Evolutionary conservation across 92 coral and sea anemone species (phyloP).

Genomic region (Pocillopora meandrina): DNA sequence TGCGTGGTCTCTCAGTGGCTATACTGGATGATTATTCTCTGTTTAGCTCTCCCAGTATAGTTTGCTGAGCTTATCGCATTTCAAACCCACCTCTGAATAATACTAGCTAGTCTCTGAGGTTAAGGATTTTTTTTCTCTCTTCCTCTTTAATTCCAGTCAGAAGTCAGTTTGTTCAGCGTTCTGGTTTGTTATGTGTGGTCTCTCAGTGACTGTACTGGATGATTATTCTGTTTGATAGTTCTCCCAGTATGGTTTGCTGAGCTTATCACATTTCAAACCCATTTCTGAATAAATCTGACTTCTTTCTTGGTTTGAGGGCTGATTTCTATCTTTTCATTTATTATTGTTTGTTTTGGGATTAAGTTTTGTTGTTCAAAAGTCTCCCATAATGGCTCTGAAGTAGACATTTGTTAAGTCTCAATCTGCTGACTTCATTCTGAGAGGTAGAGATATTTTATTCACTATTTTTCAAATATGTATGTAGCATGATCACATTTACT

Average conservation of each 20-base stretch:
- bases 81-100: neutral
- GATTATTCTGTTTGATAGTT: constrained; percentile 14
- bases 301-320: neutral
- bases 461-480: too few relatives aligned
- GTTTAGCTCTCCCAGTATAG: constrained; percentile 13
- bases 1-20: constrained; percentile 34
- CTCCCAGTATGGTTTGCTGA: constrained; percentile 2
- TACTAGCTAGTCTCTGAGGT: neutral
- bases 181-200: constrained; percentile 26
- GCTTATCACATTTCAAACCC: neutral
- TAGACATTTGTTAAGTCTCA: too few relatives aligned
- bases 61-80: constrained; percentile 8
- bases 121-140: neutral
- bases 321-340: neutral
- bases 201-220: constrained; percentile 30
- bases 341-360: too few relatives aligned
- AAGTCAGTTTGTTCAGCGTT: neutral
- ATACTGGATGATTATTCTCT: constrained; percentile 15
- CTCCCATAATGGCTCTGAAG: too few relatives aligned
- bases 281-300: neutral
- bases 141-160: neutral
- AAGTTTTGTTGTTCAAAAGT: too few relatives aligned
- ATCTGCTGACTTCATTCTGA: too few relatives aligned
- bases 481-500: too few relatives aligned
- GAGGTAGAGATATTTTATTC: too few relatives aligned